These are phyloP conservation scores for Atrichornis clamosus DNA, from an alignment of 2,113 vertebrate genomes.

Conservation along the genomic window DNA sequence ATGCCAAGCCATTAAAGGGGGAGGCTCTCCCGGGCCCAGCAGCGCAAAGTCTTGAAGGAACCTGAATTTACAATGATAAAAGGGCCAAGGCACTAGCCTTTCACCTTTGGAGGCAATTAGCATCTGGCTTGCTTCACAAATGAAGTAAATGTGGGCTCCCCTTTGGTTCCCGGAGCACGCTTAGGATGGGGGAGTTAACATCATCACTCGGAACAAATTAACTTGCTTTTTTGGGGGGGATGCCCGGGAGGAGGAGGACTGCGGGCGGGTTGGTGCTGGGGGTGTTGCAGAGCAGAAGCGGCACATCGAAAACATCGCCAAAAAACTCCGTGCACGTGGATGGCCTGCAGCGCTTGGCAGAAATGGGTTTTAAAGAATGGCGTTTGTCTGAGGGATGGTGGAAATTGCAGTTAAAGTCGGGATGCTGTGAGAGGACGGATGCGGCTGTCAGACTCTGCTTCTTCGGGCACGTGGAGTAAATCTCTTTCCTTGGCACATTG, in stretches of 20 bases:
- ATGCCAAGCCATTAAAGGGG: conserved; percentile 47
- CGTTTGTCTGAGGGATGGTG: neutral
- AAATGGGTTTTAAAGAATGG: neutral
- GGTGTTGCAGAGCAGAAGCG: neutral
- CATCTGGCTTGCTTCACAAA: conserved; percentile 57
- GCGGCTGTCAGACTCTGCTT: neutral
- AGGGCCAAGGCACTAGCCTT: conserved; percentile 54
- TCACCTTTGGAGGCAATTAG: conserved; percentile 64
- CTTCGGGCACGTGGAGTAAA: neutral
- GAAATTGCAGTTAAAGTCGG: neutral
- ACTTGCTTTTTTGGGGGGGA: neutral
- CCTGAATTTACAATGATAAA: conserved; percentile 59
- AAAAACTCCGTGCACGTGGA: neutral
- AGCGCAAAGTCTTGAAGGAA: conserved; percentile 43
- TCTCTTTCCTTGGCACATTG: neutral
- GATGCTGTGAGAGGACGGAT: neutral
- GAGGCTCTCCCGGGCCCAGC: conserved; percentile 12
- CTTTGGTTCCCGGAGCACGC: conserved; percentile 54
- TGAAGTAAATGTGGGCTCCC: conserved; percentile 57
- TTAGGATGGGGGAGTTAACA: conserved; percentile 43
- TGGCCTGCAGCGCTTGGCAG: neutral
- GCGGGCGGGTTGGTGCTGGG: neutral
- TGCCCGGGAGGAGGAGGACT: neutral
- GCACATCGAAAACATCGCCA: neutral
- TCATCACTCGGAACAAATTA: neutral